Conservation (phyloP, 2,113 vertebrate species). For the Zosterops borbonicus region DNA sequence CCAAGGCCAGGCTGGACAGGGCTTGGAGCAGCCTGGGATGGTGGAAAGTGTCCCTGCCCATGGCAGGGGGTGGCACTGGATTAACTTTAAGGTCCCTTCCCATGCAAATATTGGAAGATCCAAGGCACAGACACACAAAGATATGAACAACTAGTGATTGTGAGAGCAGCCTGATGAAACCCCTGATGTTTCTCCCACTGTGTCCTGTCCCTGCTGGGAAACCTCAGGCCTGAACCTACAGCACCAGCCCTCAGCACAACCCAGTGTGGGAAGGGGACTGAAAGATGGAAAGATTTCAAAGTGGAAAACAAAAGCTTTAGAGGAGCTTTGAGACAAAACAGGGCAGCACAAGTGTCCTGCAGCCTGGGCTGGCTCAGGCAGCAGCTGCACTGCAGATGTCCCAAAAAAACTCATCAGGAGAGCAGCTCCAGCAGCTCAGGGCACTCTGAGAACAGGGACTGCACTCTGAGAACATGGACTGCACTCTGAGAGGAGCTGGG, state of each 20-base stretch:
- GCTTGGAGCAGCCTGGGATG: rapidly evolving
- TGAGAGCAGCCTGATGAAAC: not conserved
- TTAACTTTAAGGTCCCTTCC: too few species aligned
- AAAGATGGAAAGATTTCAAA: not conserved
- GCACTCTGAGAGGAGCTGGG: not conserved
- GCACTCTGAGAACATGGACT: rapidly evolving
- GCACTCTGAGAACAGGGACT: rapidly evolving
- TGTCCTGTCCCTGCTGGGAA: not conserved
- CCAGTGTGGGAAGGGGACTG: rapidly evolving
- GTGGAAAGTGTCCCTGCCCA: not conserved
- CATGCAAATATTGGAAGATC: not conserved
- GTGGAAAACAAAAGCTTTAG: not conserved
- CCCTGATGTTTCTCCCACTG: not conserved
- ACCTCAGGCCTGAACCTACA: not conserved
- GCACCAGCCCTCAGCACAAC: not conserved
- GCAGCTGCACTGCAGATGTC: not conserved
- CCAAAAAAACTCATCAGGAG: rapidly evolving
- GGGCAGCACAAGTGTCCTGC: not conserved
- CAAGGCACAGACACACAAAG: not conserved
- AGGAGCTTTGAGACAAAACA: not conserved
- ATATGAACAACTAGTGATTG: not conserved
- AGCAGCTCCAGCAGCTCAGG: not conserved
- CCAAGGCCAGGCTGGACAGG: rapidly evolving
- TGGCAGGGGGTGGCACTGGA: rapidly evolving
- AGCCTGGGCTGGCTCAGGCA: not conserved